Percentiles rank a stretch among this genome's conserved stretches.
Conservation (phyloP, 2,797 vertebrate species). For the Amphiprion clarkii region DNA sequence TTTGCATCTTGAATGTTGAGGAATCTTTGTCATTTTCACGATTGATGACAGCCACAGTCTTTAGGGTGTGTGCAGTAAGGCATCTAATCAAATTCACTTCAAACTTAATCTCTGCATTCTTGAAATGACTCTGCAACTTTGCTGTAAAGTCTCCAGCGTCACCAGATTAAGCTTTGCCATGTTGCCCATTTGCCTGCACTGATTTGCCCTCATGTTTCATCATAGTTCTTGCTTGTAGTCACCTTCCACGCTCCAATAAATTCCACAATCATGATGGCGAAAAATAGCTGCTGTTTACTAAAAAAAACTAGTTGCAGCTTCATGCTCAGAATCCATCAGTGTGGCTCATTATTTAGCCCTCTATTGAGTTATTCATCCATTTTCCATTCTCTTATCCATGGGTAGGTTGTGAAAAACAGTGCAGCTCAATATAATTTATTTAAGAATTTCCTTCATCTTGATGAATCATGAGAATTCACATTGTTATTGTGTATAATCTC, state of each 20-base stretch:
- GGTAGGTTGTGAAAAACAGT: not conserved
- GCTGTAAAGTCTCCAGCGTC: slow-evolving; percentile 56
- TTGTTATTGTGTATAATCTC: not conserved
- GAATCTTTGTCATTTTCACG: no score
- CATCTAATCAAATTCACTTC: slow-evolving; percentile 79
- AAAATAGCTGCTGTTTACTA: not conserved
- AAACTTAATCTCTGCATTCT: slow-evolving; percentile 66
- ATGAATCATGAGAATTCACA: slow-evolving; percentile 7
- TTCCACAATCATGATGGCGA: slow-evolving; percentile 79
- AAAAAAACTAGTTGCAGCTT: not conserved
- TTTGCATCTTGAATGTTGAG: slow-evolving; percentile 83
- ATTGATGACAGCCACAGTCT: slow-evolving; percentile 79
- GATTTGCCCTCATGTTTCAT: slow-evolving; percentile 85
- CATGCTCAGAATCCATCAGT: slow-evolving; percentile 12
- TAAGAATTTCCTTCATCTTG: slow-evolving; percentile 1
- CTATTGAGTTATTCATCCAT: not conserved
- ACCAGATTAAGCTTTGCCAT: slow-evolving; percentile 66
- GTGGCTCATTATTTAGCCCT: not conserved
- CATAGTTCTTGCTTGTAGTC: slow-evolving; percentile 85
- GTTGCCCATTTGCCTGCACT: not conserved
- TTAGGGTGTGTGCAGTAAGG: slow-evolving; percentile 69
- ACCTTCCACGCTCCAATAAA: slow-evolving; percentile 88
- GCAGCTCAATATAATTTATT: not conserved
- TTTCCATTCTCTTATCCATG: not conserved
- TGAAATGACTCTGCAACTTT: no score